Evolutionary conservation across 1,140 invertebrate species (phyloP).

Genomic region (Brachionus rubens): DNA sequence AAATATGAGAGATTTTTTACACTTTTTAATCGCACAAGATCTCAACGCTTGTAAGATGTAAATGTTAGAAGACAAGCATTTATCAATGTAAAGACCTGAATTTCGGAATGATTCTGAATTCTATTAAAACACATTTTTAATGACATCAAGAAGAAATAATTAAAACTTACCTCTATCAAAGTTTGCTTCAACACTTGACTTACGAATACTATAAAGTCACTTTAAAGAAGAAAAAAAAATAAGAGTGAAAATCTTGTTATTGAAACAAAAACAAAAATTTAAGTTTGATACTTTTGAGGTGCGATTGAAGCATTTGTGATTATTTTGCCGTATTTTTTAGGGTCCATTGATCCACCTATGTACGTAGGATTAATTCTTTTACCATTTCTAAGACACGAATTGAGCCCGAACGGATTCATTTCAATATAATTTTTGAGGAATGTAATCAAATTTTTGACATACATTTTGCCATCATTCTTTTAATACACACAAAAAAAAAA

Average conservation of each 20-base stretch:
- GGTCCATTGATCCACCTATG: slow-evolving; percentile 13
- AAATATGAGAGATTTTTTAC: slow-evolving; percentile 30
- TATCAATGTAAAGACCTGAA: slow-evolving; percentile 20
- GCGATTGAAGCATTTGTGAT: background rate
- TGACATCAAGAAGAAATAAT: background rate
- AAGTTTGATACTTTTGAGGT: background rate
- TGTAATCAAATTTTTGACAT: slow-evolving; percentile 23
- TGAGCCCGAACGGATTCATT: slow-evolving; percentile 36
- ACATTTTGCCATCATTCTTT: slow-evolving; percentile 40
- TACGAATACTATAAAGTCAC: slow-evolving; percentile 28
- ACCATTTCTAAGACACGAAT: slow-evolving; percentile 7
- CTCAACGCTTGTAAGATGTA: slow-evolving; percentile 31
- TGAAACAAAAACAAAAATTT: background rate
- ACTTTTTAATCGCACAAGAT: slow-evolving; percentile 42
- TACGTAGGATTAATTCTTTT: slow-evolving; percentile 14
- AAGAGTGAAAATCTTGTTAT: too few relatives aligned
- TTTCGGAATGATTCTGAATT: background rate
- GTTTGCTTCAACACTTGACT: slow-evolving; percentile 39
- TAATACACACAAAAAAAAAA: background rate
- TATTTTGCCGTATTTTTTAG: slow-evolving; percentile 26
- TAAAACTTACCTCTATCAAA: slow-evolving; percentile 8
- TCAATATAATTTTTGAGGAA: slow-evolving; percentile 38
- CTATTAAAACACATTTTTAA: background rate
- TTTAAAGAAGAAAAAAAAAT: background rate
- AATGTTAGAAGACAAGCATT: slow-evolving; percentile 38